These are phyloP conservation scores for Cercocebus atys DNA, from an alignment of 2,113 vertebrate species.

Conservation along the genomic window DNA sequence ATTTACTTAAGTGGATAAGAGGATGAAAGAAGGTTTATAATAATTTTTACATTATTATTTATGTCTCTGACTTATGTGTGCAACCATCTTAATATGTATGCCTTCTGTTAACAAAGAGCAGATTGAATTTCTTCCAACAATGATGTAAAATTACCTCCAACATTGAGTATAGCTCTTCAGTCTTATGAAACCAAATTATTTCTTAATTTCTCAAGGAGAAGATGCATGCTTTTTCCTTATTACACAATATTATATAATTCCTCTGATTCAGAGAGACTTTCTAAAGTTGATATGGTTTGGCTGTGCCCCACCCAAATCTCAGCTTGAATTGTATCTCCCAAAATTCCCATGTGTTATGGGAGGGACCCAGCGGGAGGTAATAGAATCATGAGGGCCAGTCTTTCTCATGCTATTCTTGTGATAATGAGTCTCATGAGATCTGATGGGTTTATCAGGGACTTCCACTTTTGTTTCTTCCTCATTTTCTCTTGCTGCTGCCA, in stretches of 20 bases:
- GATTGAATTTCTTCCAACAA: neutral
- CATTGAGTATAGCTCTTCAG: neutral
- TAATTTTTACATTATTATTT: neutral
- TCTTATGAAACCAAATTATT: neutral
- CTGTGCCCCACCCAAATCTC: no score
- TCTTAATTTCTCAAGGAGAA: constrained; percentile 32
- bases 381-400: no score
- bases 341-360: no score
- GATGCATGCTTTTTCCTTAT: neutral
- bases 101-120: neutral
- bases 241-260: neutral
- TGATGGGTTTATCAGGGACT: no score
- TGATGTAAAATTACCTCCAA: neutral
- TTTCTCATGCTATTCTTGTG: no score
- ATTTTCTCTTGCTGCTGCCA: no score
- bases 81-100: neutral
- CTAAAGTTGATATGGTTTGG: no score
- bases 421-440: no score
- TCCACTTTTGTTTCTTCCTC: no score
- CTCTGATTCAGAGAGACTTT: neutral
- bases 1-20: neutral
- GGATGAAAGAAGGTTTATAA: neutral
- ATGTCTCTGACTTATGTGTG: neutral
- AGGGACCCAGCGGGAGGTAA: no score
- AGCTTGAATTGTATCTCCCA: no score